Conservation (phyloP, 2,113 vertebrate species). For the Puntigrus tetrazona region DNA sequence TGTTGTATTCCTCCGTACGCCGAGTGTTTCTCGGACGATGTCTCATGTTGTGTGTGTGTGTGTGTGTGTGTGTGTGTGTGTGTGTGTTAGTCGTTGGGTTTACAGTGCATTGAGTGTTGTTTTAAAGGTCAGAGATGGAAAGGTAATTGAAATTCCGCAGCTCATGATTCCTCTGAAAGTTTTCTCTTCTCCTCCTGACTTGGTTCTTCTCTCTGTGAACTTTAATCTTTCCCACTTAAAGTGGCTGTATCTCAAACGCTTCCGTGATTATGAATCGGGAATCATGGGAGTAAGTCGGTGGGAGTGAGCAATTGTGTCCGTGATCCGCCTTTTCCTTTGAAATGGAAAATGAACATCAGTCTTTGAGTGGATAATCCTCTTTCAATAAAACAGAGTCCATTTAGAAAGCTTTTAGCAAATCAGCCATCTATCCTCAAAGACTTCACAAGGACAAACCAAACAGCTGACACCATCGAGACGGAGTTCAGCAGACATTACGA, state of each 20-base stretch:
- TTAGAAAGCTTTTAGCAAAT: slow-evolving; percentile 35
- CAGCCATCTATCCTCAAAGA: slow-evolving; percentile 15
- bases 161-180: background rate
- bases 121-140: slow-evolving; percentile 1
- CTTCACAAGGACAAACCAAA: slow-evolving; percentile 3
- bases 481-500: background rate
- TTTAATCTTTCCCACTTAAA: background rate
- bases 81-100: background rate
- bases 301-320: background rate
- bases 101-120: background rate
- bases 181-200: background rate
- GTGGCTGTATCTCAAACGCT: background rate
- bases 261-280: background rate
- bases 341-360: slow-evolving; percentile 21
- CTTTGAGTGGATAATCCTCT: slow-evolving; percentile 17
- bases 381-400: slow-evolving; percentile 10
- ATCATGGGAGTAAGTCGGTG: background rate
- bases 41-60: too few relatives aligned
- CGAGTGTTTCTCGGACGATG: too few relatives aligned
- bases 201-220: background rate
- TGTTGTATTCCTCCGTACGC: background rate
- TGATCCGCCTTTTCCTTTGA: background rate
- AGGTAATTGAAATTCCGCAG: background rate
- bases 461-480: background rate
- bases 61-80: too few relatives aligned